Conservation (phyloP, 2,113 vertebrate genomes). For the Tychaedon coryphoeus region DNA sequence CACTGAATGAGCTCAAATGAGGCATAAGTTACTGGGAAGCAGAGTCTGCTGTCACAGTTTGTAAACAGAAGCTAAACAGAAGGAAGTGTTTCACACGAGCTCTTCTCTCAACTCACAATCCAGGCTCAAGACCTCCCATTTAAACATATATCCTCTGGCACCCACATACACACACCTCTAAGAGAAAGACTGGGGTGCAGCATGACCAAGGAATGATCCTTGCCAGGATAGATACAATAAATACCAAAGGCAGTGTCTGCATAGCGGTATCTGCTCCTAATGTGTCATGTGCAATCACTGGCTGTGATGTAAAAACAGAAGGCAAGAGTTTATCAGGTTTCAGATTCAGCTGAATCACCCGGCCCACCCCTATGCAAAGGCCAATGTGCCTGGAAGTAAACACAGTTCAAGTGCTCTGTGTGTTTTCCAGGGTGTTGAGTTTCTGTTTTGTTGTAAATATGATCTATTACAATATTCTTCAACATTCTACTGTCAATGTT, state of each 20-base stretch:
- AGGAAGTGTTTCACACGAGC: neutral
- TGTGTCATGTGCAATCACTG: slow-evolving; percentile 41
- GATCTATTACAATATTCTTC: slow-evolving; percentile 49
- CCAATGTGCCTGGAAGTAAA: slow-evolving; percentile 60
- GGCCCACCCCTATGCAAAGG: slow-evolving; percentile 66
- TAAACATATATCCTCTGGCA: neutral
- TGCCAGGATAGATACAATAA: slow-evolving; percentile 13
- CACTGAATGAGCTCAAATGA: neutral
- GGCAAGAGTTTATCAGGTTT: slow-evolving; percentile 71
- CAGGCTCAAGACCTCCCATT: neutral
- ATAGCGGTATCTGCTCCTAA: slow-evolving; percentile 18
- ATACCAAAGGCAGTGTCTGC: slow-evolving; percentile 30
- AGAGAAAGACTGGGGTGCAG: neutral
- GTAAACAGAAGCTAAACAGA: neutral
- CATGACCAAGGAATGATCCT: neutral
- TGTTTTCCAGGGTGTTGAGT: slow-evolving; percentile 65
- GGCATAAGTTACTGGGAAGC: neutral
- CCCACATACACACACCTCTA: neutral
- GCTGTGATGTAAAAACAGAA: slow-evolving; percentile 62
- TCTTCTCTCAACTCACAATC: neutral
- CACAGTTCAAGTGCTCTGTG: slow-evolving; percentile 39
- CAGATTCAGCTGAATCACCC: slow-evolving; percentile 66
- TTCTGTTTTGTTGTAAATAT: slow-evolving; percentile 73
- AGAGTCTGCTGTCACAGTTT: neutral
- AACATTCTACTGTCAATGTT: slow-evolving; percentile 42